Percentiles rank a stretch among this genome's conserved stretches.
phyloP scores from a whole-genome alignment of 2,797 vertebrate species.

The Ctenochaetus hawaiiensis region DNA sequence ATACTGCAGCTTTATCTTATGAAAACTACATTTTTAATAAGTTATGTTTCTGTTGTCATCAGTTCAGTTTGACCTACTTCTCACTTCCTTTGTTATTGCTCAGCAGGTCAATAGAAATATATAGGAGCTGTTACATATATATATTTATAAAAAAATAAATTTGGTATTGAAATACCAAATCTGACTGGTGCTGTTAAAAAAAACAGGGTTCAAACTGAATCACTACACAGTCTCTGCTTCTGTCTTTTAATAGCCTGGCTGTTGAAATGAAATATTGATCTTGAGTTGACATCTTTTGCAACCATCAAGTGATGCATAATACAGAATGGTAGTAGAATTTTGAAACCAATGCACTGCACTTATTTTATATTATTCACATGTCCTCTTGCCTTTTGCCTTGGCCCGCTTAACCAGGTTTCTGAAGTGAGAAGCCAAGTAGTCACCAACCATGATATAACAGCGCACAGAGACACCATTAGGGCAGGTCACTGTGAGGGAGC shows the following conservation, averaged over 20 bases:
- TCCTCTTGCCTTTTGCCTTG: background rate
- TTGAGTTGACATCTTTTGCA: slow-evolving; percentile 14
- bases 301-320: background rate
- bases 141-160: background rate
- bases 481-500: slow-evolving; percentile 10
- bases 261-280: slow-evolving; percentile 62
- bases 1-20: background rate
- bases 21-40: background rate
- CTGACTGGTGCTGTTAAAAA: background rate
- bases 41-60: slow-evolving; percentile 4
- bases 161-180: background rate
- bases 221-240: background rate
- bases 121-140: background rate
- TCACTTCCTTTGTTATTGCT: slow-evolving; percentile 30
- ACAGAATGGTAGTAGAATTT: background rate
- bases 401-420: slow-evolving; percentile 16
- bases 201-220: background rate
- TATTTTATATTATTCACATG: background rate
- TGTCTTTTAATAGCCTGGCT: slow-evolving; percentile 43
- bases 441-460: background rate
- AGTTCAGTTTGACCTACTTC: slow-evolving; percentile 49
- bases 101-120: background rate
- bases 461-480: background rate
- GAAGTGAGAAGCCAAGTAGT: background rate
- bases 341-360: background rate